Conservation (phyloP, 2,113 vertebrate genomes). For the Sinocyclocheilus anshuiensis region DNA sequence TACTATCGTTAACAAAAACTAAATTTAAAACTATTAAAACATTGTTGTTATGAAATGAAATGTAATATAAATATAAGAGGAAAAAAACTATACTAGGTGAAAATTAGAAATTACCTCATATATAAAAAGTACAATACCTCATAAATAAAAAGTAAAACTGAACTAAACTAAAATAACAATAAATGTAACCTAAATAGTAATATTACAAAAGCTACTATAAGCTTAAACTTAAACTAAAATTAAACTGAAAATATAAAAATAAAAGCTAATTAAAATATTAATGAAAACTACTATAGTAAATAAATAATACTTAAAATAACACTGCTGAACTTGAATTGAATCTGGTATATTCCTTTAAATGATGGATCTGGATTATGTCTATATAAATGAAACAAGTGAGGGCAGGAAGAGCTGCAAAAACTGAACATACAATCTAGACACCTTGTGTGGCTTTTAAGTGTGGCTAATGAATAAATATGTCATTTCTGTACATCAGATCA, state of each 20-base stretch:
- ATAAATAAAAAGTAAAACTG: no score
- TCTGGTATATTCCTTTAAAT: background rate
- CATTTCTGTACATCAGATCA: background rate
- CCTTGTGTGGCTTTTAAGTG: conserved; percentile 1
- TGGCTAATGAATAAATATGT: conserved; percentile 23
- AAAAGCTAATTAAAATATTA: no score
- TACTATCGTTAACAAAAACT: background rate
- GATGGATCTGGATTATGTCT: background rate
- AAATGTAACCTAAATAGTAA: background rate
- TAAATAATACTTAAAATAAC: background rate
- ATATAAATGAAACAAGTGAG: background rate
- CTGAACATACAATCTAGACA: background rate
- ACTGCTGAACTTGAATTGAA: background rate
- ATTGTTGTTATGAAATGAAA: background rate
- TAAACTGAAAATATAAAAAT: no score
- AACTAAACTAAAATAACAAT: background rate
- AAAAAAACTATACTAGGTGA: no score
- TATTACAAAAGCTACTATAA: background rate
- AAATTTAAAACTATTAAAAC: background rate
- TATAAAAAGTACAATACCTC: no score
- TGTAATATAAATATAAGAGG: no score
- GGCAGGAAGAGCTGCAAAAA: background rate
- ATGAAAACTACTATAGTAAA: background rate
- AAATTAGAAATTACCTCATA: no score
- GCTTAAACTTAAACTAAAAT: background rate